Percentiles rank a stretch among this genome's conserved stretches.
Evolutionary conservation across 2,888 invertebrate genomes (phyloP).

Genomic region (Dichetophora obliterata): DNA sequence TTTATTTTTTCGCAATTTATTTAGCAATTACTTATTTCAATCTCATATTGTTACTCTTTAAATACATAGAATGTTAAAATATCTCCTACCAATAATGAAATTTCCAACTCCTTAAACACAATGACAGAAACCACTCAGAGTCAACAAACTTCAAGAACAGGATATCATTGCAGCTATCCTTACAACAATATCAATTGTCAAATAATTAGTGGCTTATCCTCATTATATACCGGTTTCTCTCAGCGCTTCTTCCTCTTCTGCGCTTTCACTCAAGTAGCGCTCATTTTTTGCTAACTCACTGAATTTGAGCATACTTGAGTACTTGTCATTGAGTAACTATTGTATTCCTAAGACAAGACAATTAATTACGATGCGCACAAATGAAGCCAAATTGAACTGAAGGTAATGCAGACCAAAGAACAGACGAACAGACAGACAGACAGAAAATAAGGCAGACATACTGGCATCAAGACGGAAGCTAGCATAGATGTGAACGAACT

Average conservation of each 20-base stretch:
- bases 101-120: no score
- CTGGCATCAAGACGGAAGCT: neutral
- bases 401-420: neutral
- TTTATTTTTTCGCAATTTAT: no score
- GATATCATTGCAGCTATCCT: neutral
- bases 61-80: no score
- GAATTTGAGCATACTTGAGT: constrained; percentile 7
- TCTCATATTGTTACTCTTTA: no score
- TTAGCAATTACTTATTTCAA: no score
- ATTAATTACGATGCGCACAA: constrained; percentile 25
- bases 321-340: constrained; percentile 25
- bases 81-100: no score
- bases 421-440: neutral
- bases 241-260: neutral
- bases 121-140: no score
- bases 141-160: neutral
- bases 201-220: constrained; percentile 6
- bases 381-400: neutral
- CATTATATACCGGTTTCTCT: neutral
- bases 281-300: neutral
- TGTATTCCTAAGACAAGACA: constrained; percentile 29
- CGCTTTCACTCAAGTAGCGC: neutral
- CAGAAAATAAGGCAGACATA: neutral
- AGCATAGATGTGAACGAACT: neutral
- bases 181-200: constrained; percentile 27